Evolutionary conservation across 2,888 invertebrate genomes (phyloP), one percentile per base, ranked within the genome.

Genomic region (Ametastegia equiseti): DNA sequence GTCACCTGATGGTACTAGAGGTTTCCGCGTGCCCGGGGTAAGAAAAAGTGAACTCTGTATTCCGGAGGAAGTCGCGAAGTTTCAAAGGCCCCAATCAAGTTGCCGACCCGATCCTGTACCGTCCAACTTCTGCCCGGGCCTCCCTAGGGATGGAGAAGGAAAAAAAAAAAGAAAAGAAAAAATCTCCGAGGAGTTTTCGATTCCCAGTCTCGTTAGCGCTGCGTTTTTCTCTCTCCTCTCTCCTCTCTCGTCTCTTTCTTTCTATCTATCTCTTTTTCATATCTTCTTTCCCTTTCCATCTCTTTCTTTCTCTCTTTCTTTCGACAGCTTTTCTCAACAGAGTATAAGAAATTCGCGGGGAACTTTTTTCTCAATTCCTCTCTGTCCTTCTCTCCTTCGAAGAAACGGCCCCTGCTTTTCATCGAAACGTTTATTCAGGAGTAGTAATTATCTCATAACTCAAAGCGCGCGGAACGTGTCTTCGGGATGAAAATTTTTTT

Each of bases 21-120:
- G 65, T 5, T 67, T 39, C 19, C 63, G 78, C 78, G 42, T 33
- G 60, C 57, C 60, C 42, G 63, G 42, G 39, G 39, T 60, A 27
- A 78, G n/a, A 78, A 78, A 78, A 57, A 63, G 42, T 13, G 63
- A 60, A 23, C 78, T 78, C 78, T 78, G 78, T 60, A 78, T 78
- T 60, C 60, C 30, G 78, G 15, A 78, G 78, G 60, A 78, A 78
- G 60, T 78, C 63, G 78, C 60, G 42, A 60, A 78, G 60, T 78
- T 78, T 60, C 78, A 78, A 78, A 78, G 78, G 63, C 78, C 78
- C 78, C 78, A 78, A 78, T 78, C 78, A 78, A 78, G 42, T 78
- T 78, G 78, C 60, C 63, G 23, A n/a, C 23, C 78, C 42, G 60
- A 78, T 42, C 54, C 75, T 75, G 36, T 42, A 54, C 75, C 75